Evolutionary conservation across 1,140 invertebrate species (phyloP).

Genomic region (Teleopsis dalmanni): DNA sequence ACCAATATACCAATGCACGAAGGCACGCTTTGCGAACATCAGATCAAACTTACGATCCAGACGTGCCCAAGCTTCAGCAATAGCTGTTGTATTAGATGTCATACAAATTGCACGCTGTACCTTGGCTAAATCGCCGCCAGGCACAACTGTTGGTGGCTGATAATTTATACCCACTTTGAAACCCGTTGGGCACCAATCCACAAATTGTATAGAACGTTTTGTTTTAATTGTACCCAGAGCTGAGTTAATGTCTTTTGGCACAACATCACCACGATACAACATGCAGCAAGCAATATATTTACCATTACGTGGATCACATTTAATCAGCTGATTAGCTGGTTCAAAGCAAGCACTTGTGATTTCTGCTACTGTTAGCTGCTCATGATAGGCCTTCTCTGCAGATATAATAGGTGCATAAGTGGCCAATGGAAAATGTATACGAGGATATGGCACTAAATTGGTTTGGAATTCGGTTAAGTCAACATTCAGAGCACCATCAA

Average conservation of each 20-base stretch:
- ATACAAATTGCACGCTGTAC: slow-evolving; percentile 67
- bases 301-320: slow-evolving; percentile 80
- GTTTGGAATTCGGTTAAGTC: slow-evolving; percentile 88
- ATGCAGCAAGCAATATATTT: slow-evolving; percentile 88
- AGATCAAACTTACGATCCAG: slow-evolving; percentile 77
- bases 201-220: slow-evolving; percentile 78
- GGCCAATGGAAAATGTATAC: slow-evolving; percentile 76
- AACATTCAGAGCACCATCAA: slow-evolving; percentile 82
- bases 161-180: slow-evolving; percentile 78
- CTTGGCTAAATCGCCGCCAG: slow-evolving; percentile 71
- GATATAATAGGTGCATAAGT: slow-evolving; percentile 81
- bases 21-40: slow-evolving; percentile 77
- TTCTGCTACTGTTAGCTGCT: slow-evolving; percentile 73
- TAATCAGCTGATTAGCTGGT: slow-evolving; percentile 88
- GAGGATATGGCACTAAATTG: slow-evolving; percentile 77
- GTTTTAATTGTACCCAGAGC: slow-evolving; percentile 81
- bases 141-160: slow-evolving; percentile 73
- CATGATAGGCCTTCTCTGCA: slow-evolving; percentile 80
- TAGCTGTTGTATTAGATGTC: slow-evolving; percentile 77
- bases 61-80: slow-evolving; percentile 69
- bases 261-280: slow-evolving; percentile 69
- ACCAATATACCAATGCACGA: slow-evolving; percentile 79
- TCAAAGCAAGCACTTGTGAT: slow-evolving; percentile 88
- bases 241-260: slow-evolving; percentile 73
- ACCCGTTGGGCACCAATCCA: slow-evolving; percentile 86